These are phyloP conservation scores for Brevimyrus niger DNA, from an alignment of 2,113 vertebrate genomes.

Conservation along the genomic window DNA sequence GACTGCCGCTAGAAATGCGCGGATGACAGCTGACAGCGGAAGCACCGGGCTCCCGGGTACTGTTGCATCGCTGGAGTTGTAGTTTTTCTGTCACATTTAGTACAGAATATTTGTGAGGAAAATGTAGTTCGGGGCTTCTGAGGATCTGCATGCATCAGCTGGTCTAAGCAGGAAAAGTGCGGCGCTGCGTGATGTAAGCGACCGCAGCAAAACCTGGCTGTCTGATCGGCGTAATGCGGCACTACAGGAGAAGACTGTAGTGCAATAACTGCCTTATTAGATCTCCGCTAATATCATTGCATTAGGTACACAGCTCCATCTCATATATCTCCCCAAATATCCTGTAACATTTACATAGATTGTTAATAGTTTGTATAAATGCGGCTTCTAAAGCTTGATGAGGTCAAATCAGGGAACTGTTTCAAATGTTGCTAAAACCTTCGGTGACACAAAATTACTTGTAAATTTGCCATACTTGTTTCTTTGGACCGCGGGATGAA, in stretches of 20 bases:
- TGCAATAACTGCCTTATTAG: not conserved
- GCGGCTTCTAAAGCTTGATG: not conserved
- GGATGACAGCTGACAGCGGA: conserved; percentile 17
- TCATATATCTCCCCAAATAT: not conserved
- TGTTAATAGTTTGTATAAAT: not conserved
- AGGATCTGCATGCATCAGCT: not conserved
- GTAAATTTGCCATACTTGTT: not conserved
- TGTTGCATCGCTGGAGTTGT: conserved; percentile 15
- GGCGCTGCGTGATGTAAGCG: not conserved
- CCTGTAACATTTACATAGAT: not conserved
- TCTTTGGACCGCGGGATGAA: not conserved
- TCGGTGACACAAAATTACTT: not conserved
- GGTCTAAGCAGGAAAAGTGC: not conserved
- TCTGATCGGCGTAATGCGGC: not conserved
- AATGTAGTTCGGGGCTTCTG: not conserved
- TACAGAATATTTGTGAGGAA: not conserved
- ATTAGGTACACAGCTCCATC: not conserved
- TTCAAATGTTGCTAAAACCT: not conserved
- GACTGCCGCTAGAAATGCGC: not conserved
- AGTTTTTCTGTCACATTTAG: not conserved
- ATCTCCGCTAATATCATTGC: not conserved
- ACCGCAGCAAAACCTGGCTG: not conserved
- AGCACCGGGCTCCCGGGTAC: not conserved
- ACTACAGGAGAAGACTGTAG: not conserved
- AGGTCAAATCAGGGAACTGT: not conserved